Conservation (phyloP, 2,888 invertebrate genomes). For the Pristionchus fissidentatus region DNA sequence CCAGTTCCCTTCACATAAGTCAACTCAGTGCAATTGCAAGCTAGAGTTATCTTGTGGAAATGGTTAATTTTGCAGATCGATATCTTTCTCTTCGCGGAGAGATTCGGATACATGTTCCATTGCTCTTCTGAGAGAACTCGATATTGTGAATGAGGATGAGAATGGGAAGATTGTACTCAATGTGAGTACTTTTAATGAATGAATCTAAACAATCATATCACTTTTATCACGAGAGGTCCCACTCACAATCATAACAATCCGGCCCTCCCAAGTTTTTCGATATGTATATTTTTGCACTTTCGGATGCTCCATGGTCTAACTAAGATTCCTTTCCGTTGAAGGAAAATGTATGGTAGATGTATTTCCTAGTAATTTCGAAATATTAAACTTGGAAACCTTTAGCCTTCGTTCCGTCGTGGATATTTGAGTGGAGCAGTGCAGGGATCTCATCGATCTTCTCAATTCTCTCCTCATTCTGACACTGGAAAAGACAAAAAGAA, state of each 20-base stretch:
- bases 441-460: slow-evolving; percentile 57
- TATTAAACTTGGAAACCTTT: no score
- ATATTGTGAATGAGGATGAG: not conserved
- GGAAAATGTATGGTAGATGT: no score
- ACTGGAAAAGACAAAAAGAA: slow-evolving; percentile 52
- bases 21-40: no score
- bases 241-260: no score
- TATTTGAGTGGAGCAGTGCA: slow-evolving; percentile 65
- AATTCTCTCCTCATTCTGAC: slow-evolving; percentile 42
- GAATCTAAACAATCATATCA: not conserved
- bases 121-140: not conserved
- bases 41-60: no score
- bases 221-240: no score
- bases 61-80: not conserved
- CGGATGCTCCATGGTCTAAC: no score
- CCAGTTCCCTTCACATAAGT: no score
- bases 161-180: not conserved
- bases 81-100: not conserved
- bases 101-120: not conserved
- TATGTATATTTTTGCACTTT: no score
- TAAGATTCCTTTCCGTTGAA: no score
- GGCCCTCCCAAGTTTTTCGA: no score
- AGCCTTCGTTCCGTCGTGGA: slow-evolving; percentile 63
- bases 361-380: no score
- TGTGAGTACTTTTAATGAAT: not conserved